Evolutionary conservation across 2,888 invertebrate genomes (phyloP).

Genomic region (Calameuta filiformis): DNA sequence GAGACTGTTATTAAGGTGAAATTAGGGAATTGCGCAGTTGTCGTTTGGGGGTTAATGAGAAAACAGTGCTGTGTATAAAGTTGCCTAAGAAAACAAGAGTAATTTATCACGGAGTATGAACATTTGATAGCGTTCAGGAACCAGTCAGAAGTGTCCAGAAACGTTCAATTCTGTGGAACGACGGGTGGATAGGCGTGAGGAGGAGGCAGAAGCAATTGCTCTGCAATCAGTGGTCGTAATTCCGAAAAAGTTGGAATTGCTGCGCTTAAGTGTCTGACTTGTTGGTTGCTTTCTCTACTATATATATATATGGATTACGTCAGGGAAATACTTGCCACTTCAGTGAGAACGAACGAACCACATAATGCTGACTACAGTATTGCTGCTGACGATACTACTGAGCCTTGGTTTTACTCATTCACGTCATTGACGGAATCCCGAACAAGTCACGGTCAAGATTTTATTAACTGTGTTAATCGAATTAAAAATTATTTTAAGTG

Average conservation of each 20-base stretch:
- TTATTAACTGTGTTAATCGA: background rate
- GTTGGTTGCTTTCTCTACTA: background rate
- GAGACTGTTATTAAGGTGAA: background rate
- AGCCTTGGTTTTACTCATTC: background rate
- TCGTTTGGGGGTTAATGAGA: background rate
- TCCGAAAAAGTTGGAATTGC: background rate
- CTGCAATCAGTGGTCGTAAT: background rate
- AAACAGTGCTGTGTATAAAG: background rate
- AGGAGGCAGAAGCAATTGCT: background rate
- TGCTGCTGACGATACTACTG: background rate
- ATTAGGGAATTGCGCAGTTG: background rate
- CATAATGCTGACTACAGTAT: background rate
- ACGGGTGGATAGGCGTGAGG: background rate
- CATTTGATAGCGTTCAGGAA: background rate
- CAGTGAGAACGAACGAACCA: background rate
- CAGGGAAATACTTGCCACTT: background rate
- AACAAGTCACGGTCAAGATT: background rate
- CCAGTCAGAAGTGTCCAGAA: background rate
- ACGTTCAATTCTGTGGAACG: background rate
- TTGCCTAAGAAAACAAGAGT: background rate
- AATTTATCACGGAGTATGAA: background rate
- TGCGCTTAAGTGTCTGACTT: background rate
- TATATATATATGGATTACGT: background rate
- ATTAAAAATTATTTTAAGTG: background rate
- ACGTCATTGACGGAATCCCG: background rate